Base-by-base conservation (phyloP, 2,113 vertebrate species). In the Microtus ochrogaster region DNA sequence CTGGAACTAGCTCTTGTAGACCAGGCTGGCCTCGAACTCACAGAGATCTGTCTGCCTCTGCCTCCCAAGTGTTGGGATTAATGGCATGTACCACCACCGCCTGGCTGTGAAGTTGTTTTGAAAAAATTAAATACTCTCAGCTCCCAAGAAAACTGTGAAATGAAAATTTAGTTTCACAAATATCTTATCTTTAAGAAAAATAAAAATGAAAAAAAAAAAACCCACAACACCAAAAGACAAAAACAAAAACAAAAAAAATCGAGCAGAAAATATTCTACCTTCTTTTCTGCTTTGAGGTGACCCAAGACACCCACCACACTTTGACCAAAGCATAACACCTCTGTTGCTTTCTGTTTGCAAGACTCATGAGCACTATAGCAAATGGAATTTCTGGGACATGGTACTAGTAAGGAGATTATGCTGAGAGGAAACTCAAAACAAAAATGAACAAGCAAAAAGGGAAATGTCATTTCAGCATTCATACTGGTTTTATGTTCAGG, bases 111-210 rank as follows among this genome's bases (percentile, higher is more conserved):
- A 85, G 26, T 19, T 41, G 39, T 5, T 85, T 39, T 33, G 77
- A 82, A 58, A 87, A 63, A 13, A 78, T 5, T 58, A 66, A 4
- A n/a, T 85, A 78, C 2, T 12, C 2, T 16, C 16, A 58, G 21
- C 63, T 94, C 12, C n/a, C 61, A 90, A 72, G 26, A 13, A 7
- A 70, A 84, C 58, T 11, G 9, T 39, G 30, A 5, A 2, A 4
- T 61, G 63, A 22, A 74, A 63, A 52, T 39, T 85, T 33, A 83
- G 26, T 95, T 82, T 58, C 28, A 94, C 14, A 90, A 92, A 90
- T 47, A 55, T 5, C 24, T 76, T 12, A 3, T 63, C 19, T 24
- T 79, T 70, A 8, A 49, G 21, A 36, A 82, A 82, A 61, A 61
- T 4, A 63, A 83, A 17, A 13, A 61, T 16, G 1, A 61, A 61